Evolutionary conservation across 92 coral and sea anemone species (phyloP).

Genomic region (Zoanthus sociatus): DNA sequence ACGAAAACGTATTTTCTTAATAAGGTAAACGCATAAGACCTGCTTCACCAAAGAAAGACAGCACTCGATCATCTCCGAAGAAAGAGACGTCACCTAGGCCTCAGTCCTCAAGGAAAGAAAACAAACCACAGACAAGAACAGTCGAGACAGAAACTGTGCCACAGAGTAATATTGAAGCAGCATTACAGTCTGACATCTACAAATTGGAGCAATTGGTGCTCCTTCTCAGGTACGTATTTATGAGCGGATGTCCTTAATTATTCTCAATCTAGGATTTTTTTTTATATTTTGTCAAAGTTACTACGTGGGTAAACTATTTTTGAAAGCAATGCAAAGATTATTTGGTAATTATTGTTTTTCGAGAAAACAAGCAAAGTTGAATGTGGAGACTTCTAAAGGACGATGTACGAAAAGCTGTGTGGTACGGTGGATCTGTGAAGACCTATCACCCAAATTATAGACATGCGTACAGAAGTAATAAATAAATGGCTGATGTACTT

Average conservation of each 20-base stretch:
- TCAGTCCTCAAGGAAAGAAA: conserved; percentile 87
- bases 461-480: no score
- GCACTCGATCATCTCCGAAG: conserved; percentile 70
- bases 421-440: no score
- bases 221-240: conserved; percentile 75
- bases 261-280: background rate
- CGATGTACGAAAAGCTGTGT: no score
- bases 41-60: conserved; percentile 75
- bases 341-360: no score
- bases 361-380: no score
- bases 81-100: conserved; percentile 70
- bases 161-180: conserved; percentile 85
- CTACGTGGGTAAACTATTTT: no score
- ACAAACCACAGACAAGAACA: conserved; percentile 82
- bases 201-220: conserved; percentile 91
- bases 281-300: no score
- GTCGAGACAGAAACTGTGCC: conserved; percentile 95
- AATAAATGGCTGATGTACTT: no score
- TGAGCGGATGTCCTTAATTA: no score
- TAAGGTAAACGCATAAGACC: conserved; percentile 65
- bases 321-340: no score
- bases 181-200: conserved; percentile 85
- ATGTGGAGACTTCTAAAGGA: no score
- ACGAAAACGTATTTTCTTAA: background rate
- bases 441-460: no score